Base-by-base conservation (phyloP, 1,140 invertebrate species). In the Cydia fagiglandana region DNA sequence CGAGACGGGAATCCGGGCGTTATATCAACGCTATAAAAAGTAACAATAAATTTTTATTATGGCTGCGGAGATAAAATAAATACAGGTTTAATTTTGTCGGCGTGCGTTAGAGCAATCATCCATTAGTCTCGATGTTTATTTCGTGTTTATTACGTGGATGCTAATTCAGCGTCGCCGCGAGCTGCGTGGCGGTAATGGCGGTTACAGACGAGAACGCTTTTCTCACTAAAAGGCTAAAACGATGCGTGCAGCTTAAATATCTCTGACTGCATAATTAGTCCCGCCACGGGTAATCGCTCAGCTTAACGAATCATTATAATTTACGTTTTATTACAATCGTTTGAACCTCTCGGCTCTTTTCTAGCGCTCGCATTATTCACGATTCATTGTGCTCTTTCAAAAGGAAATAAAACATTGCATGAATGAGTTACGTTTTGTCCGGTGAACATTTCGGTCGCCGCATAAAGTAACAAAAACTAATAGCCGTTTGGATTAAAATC, bases 41-140 rank as follows among this genome's bases (percentile, higher is more conserved):
- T 82, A 86, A 87, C 86, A 85, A 89, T 90, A 91, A 90, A 88
- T 84, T 88, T 91, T 89, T 90, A 91, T 82, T 83, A 84, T 84
- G 78, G 80, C 80, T 75, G 83, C 77, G 80, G 80, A 84, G 83
- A 91, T 90, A 90, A 89, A 89, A 88, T 89, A 87, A 91, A 88
- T 86, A 88, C 82, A 83, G 81, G 80, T 83, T 86, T 84, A 87
- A 84, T 83, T 85, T 81, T 47, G 80, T 76, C 68, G 78, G 75
- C 73, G 80, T 73, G 56, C 76, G 68, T 64, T 28, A 41, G 78
- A 41, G 75, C 84, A 85, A 89, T 88, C 86, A 87, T 87, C 84
- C 87, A 91, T 88, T 89, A 88, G 87, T 88, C 84, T 88, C 84
- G 84, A 86, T 86, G 84, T 87, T 88, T 90, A 88, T 86, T 86